These are phyloP conservation scores for Ophiothrix spiculata DNA, from an alignment of 35 echinoderm and acorn worm species.

Conservation along the genomic window DNA sequence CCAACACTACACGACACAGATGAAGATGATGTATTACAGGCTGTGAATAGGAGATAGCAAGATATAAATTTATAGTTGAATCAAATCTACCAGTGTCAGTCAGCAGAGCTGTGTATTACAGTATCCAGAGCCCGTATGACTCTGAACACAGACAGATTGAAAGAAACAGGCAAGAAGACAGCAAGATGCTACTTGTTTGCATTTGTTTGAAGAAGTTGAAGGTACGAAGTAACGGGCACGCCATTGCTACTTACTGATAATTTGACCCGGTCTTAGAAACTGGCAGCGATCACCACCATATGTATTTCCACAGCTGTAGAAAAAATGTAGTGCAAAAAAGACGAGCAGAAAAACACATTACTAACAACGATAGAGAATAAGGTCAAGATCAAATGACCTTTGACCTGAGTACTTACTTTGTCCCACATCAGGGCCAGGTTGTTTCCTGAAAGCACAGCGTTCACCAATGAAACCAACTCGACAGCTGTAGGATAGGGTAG, in stretches of 20 bases:
- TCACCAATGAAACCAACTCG: not conserved
- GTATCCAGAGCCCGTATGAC: no score
- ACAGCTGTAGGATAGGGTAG: conserved; percentile 6
- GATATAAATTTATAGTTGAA: not conserved
- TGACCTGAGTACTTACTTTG: not conserved
- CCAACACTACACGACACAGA: conserved; percentile 11
- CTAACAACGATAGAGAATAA: not conserved
- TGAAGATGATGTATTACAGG: conserved; percentile 3
- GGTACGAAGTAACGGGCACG: not conserved
- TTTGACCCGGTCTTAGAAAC: conserved; percentile 1
- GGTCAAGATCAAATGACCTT: conserved; percentile 11
- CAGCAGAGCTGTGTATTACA: not conserved
- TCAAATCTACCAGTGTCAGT: not conserved
- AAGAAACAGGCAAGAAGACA: not conserved
- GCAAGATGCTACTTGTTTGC: not conserved
- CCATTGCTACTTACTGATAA: conserved; percentile 15
- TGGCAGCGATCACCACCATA: conserved; percentile 3
- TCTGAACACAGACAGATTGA: not conserved
- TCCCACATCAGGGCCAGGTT: not conserved
- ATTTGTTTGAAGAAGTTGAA: not conserved
- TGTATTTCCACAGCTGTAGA: not conserved
- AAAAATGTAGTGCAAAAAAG: not conserved
- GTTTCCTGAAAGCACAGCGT: not conserved
- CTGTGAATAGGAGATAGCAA: conserved; percentile 12
- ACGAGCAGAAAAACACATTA: not conserved